Conservation (phyloP, 2,888 invertebrate genomes). For the Drosophila macrospina region DNA sequence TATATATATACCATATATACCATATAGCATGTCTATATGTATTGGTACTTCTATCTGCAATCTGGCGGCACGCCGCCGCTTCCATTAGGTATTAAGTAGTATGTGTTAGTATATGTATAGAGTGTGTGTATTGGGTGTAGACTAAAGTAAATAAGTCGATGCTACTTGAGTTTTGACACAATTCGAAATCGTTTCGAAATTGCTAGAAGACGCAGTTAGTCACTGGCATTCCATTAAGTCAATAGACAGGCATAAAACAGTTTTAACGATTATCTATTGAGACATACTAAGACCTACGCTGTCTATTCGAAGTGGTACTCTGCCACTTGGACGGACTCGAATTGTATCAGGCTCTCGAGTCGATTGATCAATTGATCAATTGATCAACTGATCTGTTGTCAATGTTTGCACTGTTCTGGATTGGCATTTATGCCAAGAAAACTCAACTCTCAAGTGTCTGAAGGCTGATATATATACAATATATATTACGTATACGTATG, state of each 20-base stretch:
- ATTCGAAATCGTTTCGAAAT: slow-evolving; percentile 50
- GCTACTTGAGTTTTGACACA: slow-evolving; percentile 74
- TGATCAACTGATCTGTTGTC: slow-evolving; percentile 10
- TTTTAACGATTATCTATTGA: slow-evolving; percentile 47
- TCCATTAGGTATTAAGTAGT: background rate
- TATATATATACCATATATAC: too few species aligned
- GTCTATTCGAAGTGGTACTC: slow-evolving; percentile 1
- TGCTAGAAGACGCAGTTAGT: slow-evolving; percentile 38
- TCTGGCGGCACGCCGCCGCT: slow-evolving; percentile 66
- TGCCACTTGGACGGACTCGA: slow-evolving; percentile 20
- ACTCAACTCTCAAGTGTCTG: slow-evolving; percentile 25
- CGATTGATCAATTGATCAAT: slow-evolving; percentile 15
- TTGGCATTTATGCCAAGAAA: slow-evolving; percentile 50
- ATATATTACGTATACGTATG: slow-evolving; percentile 14
- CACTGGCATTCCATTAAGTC: slow-evolving; percentile 22
- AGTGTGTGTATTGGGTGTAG: slow-evolving; percentile 1
- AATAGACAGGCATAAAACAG: slow-evolving; percentile 6
- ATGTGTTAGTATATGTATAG: slow-evolving; percentile 13
- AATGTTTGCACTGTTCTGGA: slow-evolving; percentile 48
- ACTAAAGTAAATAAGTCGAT: slow-evolving; percentile 58
- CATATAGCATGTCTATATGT: slow-evolving; percentile 8
- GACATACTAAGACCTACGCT: background rate
- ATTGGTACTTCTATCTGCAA: slow-evolving; percentile 26
- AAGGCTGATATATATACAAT: slow-evolving; percentile 31
- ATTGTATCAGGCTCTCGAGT: background rate